These are phyloP conservation scores for Agapostemon virescens DNA, from an alignment of 2,888 invertebrate species.

Conservation along the genomic window DNA sequence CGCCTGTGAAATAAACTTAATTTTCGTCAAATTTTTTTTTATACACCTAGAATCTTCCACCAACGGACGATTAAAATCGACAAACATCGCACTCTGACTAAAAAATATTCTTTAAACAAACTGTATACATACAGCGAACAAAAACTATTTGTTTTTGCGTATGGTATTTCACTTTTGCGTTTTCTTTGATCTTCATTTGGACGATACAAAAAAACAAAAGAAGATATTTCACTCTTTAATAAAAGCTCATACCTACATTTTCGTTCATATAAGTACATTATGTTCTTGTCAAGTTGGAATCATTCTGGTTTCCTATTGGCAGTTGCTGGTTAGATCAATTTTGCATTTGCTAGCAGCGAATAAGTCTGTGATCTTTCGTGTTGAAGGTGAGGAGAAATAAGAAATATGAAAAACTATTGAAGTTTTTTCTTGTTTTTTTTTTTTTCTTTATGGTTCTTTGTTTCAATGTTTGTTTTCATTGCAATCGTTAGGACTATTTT, in stretches of 20 bases:
- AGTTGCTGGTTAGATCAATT: conserved; percentile 73
- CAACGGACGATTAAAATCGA: conserved; percentile 6
- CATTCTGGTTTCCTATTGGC: conserved; percentile 70
- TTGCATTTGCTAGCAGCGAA: conserved; percentile 38
- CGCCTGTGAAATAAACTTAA: conserved; percentile 78
- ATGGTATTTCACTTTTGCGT: background rate
- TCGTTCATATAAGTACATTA: conserved; percentile 43
- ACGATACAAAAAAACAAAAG: conserved; percentile 14
- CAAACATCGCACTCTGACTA: conserved; percentile 18
- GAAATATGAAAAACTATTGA: conserved; percentile 67
- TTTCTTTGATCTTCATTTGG: background rate
- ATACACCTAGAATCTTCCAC: conserved; percentile 45
- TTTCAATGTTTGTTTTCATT: conserved; percentile 61
- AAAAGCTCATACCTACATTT: conserved; percentile 67
- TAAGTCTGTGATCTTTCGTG: conserved; percentile 55
- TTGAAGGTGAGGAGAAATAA: conserved; percentile 72
- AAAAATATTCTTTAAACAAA: conserved; percentile 19
- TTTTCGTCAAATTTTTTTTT: conserved; percentile 65
- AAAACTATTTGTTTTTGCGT: conserved; percentile 11
- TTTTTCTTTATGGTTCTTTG: conserved; percentile 61
- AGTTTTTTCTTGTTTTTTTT: conserved; percentile 51
- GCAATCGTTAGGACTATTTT: conserved; percentile 63
- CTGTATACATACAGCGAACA: conserved; percentile 24
- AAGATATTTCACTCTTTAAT: conserved; percentile 44
- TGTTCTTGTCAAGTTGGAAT: conserved; percentile 43